Conservation (phyloP, 2,888 invertebrate species). For the Macrophya alboannulata region DNA sequence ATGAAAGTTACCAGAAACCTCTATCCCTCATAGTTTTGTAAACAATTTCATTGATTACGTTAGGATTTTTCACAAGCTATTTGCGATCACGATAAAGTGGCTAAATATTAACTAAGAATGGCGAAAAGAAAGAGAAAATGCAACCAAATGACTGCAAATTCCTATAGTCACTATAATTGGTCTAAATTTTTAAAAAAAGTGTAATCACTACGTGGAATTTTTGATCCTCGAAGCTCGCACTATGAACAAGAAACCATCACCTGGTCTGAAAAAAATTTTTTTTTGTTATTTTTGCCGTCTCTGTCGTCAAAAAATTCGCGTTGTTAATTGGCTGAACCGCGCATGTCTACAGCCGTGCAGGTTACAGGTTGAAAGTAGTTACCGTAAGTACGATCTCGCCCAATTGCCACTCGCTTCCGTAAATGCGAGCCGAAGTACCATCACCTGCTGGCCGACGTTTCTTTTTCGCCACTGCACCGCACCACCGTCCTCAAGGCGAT, state of each 20-base stretch:
- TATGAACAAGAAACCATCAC: neutral
- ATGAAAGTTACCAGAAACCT: neutral
- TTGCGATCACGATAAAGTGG: neutral
- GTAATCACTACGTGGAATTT: neutral
- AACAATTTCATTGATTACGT: neutral
- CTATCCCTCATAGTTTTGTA: neutral
- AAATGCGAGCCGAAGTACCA: neutral
- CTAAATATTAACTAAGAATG: neutral
- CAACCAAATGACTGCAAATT: neutral
- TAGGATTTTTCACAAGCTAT: neutral
- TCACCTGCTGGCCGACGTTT: slow-evolving; percentile 46
- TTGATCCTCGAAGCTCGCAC: neutral
- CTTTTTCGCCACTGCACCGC: neutral
- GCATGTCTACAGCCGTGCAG: slow-evolving; percentile 54
- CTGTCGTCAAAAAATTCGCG: slow-evolving; percentile 64
- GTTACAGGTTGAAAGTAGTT: slow-evolving; percentile 6
- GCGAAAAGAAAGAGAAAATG: neutral
- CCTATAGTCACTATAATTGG: neutral
- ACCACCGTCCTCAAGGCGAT: neutral
- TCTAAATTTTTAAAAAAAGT: neutral
- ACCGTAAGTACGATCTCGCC: slow-evolving; percentile 11
- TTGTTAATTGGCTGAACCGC: slow-evolving; percentile 66
- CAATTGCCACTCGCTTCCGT: slow-evolving; percentile 36
- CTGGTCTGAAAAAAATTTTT: neutral
- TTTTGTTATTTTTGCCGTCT: neutral